phyloP scores from a whole-genome alignment of 2,888 invertebrate genomes.

The Epinotia demarniana region DNA sequence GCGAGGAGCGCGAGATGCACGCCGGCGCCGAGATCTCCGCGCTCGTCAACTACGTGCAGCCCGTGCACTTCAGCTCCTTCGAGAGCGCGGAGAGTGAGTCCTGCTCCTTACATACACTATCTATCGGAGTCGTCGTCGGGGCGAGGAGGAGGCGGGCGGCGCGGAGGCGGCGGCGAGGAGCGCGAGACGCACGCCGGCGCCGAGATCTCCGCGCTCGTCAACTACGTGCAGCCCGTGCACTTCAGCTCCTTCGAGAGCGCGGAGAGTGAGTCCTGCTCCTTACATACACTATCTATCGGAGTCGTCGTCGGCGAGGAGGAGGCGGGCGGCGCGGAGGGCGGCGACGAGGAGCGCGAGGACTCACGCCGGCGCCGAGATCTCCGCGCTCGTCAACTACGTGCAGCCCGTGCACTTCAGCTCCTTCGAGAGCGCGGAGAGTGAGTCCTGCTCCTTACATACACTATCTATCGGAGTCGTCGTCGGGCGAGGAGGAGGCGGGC shows the following conservation, averaged over 20 bases:
- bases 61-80: no score
- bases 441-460: no score
- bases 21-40: no score
- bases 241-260: slow-evolving; percentile 97
- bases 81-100: no score
- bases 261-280: slow-evolving; percentile 89
- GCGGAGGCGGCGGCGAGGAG: slow-evolving; percentile 57
- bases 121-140: slow-evolving; percentile 91
- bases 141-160: slow-evolving; percentile 71
- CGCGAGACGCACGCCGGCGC: slow-evolving; percentile 98
- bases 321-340: slow-evolving; percentile 47
- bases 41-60: no score
- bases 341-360: slow-evolving; percentile 89
- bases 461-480: slow-evolving; percentile 90
- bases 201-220: slow-evolving; percentile 97
- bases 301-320: slow-evolving; percentile 88
- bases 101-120: no score
- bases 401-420: slow-evolving; percentile 98
- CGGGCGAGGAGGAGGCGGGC: slow-evolving; percentile 84
- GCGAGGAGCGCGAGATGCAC: no score
- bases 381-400: slow-evolving; percentile 98
- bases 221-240: slow-evolving; percentile 98
- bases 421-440: slow-evolving; percentile 97
- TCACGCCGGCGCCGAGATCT: slow-evolving; percentile 98
- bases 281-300: no score